A percentile compares a stretch with the other conserved stretches of the same genome.
Conservation (phyloP, 2,797 vertebrate species). For the Streptopelia turtur region DNA sequence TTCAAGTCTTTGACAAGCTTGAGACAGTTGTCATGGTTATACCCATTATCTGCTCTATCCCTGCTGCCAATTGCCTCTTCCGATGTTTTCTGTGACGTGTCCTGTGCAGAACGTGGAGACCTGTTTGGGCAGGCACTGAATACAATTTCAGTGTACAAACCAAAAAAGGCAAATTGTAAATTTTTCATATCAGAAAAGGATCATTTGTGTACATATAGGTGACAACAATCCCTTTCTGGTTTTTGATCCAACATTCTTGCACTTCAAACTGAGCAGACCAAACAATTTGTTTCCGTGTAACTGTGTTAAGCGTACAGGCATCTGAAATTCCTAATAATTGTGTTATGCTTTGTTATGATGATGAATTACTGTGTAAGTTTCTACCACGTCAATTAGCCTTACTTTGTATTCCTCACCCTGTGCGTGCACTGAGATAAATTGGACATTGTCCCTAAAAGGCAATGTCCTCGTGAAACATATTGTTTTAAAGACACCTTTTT, state of each 20-base stretch:
- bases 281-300: slow-evolving; percentile 50
- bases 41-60: not conserved
- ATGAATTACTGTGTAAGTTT: slow-evolving; percentile 52
- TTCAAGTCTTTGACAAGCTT: not conserved
- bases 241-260: not conserved
- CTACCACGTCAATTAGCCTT: slow-evolving; percentile 46
- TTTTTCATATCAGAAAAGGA: not conserved
- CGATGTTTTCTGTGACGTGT: not conserved
- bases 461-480: not conserved
- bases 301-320: slow-evolving; percentile 28
- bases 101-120: not conserved
- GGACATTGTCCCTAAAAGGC: slow-evolving; percentile 2
- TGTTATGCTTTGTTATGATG: slow-evolving; percentile 50
- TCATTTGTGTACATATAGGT: not conserved
- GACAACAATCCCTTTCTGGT: not conserved
- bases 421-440: slow-evolving; percentile 11
- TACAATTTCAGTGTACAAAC: not conserved
- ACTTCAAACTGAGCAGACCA: not conserved
- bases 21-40: not conserved
- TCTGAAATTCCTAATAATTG: slow-evolving; percentile 54
- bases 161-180: not conserved
- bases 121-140: not conserved
- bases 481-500: slow-evolving; percentile 5
- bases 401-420: not conserved
- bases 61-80: not conserved